A percentile compares a stretch with the other conserved stretches of the same genome.
Evolutionary conservation across 2,113 vertebrate genomes (phyloP).

Genomic region (Tachycineta bicolor): DNA sequence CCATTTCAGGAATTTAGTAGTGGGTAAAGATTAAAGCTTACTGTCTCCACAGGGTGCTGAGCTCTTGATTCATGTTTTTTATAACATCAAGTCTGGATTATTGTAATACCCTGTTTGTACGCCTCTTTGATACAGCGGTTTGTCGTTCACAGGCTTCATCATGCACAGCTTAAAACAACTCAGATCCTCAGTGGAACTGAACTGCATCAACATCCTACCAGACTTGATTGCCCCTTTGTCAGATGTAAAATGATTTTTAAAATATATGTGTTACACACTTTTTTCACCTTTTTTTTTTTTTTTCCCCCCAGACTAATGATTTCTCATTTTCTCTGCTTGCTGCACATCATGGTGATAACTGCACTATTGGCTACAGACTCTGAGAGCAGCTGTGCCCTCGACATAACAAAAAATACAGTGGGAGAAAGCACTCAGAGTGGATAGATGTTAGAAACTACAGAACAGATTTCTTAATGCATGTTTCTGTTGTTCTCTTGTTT

Average conservation of each 20-base stretch:
- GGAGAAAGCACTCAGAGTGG: background rate
- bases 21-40: constrained; percentile 72
- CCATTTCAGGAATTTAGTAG: constrained; percentile 65
- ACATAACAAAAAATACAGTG: background rate
- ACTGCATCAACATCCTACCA: constrained; percentile 20
- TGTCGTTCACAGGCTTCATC: constrained; percentile 4
- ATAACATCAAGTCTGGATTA: constrained; percentile 67
- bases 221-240: constrained; percentile 4
- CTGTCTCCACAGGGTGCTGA: constrained; percentile 69
- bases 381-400: background rate
- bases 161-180: constrained; percentile 51
- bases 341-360: background rate
- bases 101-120: constrained; percentile 69
- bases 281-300: background rate
- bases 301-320: background rate
- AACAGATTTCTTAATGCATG: background rate
- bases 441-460: background rate
- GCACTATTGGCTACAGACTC: background rate
- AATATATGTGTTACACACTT: background rate
- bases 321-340: background rate
- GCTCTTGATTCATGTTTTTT: constrained; percentile 65
- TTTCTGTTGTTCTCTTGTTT: background rate
- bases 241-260: background rate
- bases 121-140: constrained; percentile 51
- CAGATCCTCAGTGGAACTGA: background rate